Percentiles rank a stretch among this genome's conserved stretches.
Evolutionary conservation across 2,797 vertebrate genomes (phyloP).

Genomic region (Pipistrellus kuhlii): DNA sequence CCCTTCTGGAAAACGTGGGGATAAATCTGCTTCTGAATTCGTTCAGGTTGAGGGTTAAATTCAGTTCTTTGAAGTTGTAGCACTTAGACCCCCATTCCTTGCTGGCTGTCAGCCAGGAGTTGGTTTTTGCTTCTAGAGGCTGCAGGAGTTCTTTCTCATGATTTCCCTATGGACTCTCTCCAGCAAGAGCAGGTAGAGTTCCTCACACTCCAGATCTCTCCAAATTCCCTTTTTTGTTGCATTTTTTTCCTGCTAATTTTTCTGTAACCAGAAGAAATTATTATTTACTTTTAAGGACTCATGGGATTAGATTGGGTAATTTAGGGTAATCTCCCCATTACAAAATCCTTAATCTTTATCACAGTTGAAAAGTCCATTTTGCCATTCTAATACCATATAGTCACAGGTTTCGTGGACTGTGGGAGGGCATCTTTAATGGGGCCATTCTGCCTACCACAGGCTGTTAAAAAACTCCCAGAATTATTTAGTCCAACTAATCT

Average conservation of each 20-base stretch:
- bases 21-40: background rate
- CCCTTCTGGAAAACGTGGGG: background rate
- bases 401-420: background rate
- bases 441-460: background rate
- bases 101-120: background rate
- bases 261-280: background rate
- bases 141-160: background rate
- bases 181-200: background rate
- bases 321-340: background rate
- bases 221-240: background rate
- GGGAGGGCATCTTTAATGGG: background rate
- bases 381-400: background rate
- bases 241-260: background rate
- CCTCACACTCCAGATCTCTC: background rate
- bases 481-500: background rate
- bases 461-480: background rate
- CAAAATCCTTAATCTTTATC: background rate
- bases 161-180: background rate
- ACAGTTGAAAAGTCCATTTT: slow-evolving; percentile 2
- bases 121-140: background rate
- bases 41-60: background rate
- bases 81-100: background rate
- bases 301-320: background rate
- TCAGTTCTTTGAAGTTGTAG: background rate
- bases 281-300: background rate